Conservation (phyloP, 37 sponge, comb jelly and placozoan species). For the Hexactinellida sp. region DNA sequence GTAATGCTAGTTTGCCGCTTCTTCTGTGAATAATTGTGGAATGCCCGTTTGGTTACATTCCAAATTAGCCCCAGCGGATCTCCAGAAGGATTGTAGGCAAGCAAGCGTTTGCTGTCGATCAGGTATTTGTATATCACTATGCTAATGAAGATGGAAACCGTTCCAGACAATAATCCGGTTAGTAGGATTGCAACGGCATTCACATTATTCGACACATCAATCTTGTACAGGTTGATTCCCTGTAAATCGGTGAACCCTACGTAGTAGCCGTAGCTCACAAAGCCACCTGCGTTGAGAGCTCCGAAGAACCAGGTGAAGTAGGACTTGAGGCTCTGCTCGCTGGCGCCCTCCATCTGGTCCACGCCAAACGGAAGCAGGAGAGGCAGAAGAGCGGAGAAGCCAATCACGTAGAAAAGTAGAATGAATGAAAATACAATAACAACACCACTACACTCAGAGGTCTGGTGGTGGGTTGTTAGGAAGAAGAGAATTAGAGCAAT, state of each 20-base stretch:
- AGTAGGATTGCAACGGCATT: neutral
- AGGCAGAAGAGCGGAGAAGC: neutral
- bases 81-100: neutral
- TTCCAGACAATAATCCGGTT: neutral
- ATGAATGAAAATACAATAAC: neutral
- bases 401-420: neutral
- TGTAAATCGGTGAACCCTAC: neutral
- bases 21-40: neutral
- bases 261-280: neutral
- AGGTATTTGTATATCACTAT: neutral
- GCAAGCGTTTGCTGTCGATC: neutral
- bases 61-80: neutral
- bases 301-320: slow-evolving; percentile 7
- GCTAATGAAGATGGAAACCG: neutral
- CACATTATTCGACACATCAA: neutral
- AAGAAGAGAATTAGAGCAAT: neutral
- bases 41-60: neutral
- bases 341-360: slow-evolving; percentile 6
- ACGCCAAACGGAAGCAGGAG: neutral
- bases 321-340: neutral
- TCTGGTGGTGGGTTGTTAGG: neutral
- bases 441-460: neutral
- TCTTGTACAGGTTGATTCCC: neutral
- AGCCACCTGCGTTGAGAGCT: neutral
- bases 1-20: neutral